Base-by-base conservation (phyloP, 1,140 invertebrate genomes). In the Phymorhynchus buccinoides region DNA sequence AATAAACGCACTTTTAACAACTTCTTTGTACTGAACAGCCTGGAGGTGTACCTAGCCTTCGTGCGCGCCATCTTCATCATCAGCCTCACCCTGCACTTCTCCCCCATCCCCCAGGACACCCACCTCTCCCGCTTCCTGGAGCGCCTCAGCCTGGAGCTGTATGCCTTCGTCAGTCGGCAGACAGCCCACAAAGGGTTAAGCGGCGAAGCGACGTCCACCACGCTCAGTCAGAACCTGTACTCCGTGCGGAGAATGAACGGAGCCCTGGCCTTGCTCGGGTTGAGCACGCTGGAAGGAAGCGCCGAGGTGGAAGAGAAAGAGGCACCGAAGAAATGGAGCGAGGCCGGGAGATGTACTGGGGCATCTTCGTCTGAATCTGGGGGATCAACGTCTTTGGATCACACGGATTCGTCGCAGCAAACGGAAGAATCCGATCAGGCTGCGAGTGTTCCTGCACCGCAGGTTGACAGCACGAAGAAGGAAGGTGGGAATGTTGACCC, bases 111-210 rank as follows among this genome's bases (percentile, higher is more conserved):
- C 41, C 82, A 85, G 30, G 86, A 87, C 42, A 48, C 32, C 22
- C 30, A 77, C 37, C 73, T 85, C 0, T 80, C 86, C 41, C 42
- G 68, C 48, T 71, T 71, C 42, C 71, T 87, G 39, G 71, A 85
- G 52, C 52, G 83, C n/a, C 77, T 85, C 9, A 83, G 80, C 48
- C 82, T 87, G 39, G 80, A 77, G 62, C 78, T 87, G 41, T 87
- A 83, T 35, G 37, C 27, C 27, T 83, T 35, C n/a, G 42, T 83
- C 62, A 44, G 81, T 30, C 39, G 42, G 37, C 66, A 71, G 81
- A 32, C 37, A 14, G 44, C 3, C 18, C 37, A 27, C 35, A 37
- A 37, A 12, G 30, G 30, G 30, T n/a, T 7, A 27, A 37, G 35
- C 3, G 9, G 27, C 32, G 9, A 30, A 9, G 71, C 81, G 3